Base-by-base conservation (phyloP, 2,888 invertebrate species). In the Polydrusus tereticollis region DNA sequence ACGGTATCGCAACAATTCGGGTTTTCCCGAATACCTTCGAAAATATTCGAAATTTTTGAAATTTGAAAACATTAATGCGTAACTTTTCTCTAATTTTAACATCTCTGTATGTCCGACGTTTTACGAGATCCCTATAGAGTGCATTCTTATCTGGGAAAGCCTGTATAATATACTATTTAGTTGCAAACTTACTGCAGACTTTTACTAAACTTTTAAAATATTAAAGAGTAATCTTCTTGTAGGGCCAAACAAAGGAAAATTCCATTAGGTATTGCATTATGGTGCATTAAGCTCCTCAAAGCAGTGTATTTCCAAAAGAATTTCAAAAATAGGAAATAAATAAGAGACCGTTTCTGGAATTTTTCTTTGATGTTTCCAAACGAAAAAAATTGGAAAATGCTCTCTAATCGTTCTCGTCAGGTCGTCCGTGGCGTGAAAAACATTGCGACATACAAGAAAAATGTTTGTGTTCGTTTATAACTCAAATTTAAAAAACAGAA, bases 241-340 rank as follows among this genome's bases (percentile, higher is more conserved):
- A 20, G 10, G 1, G 12, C 10, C 10, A 10, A 12, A 47, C 8
- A 45, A 45, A 20, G 12, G 20, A 26, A 50, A 50, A 45, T 12
- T 10, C 45, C 10, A 45, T 50, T 50, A n/a, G 14, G 50, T 50
- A 50, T 50, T 50, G 23, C 26, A 23, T 23, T 50, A 50, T 50
- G 26, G n/a, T 26, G 26, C 6, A 23, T 50, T 50, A 50, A 50
- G n/a, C 50, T 20, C 47, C 12, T 21, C 23, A 50, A 50, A 50
- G 23, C 10, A 50, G 20, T 23, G n/a, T 50, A 50, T 50, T 50
- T 50, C n/a, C n/a, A 4, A 23, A 50, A 23, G n/a, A n/a, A 23
- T 50, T 50, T 50, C n/a, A 50, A 50, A 50, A 50, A 14, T 50
- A 50, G n/a, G 12, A 47, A 47, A 3, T 50, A 6, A 50, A 36